Evolutionary conservation across 2,888 invertebrate species (phyloP), one percentile per base, ranked within the genome.

Genomic region (Augiades crinisus): DNA sequence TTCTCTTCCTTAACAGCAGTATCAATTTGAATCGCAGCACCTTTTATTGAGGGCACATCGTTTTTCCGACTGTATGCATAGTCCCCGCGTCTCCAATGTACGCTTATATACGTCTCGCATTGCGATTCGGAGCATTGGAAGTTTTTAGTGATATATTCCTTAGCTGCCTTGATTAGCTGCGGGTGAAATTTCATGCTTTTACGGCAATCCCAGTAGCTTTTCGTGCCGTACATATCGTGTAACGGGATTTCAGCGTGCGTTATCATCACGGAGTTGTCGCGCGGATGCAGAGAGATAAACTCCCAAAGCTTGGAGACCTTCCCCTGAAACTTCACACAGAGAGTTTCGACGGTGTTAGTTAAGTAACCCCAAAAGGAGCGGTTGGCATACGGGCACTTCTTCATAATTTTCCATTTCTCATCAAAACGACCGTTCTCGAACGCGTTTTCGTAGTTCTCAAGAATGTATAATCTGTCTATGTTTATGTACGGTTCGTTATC

Each of bases 101-200:
- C 93, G 36, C 94, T 93, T 5, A 99, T 55, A 75, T 96, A 99
- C 0, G 94, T 92, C 0, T 92, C 92, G 44, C 96, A 89, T 59
- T 70, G 70, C 0, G 64, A 57, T 0, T 38, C 54, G 3, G 65
- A 27, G 34, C 90, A 90, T 10, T 76, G 58, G 0, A 90, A 66
- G 13, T 73, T 57, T 7, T 70, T 58, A 0, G 54, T 41, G 0
- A 82, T 75, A 73, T 94, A 99, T 7, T 92, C 74, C 46, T 91
- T 90, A 0, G 96, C 98, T 24, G 94, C 90, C 38, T 89, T 61
- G 6, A 91, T 74, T 0, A 99, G 90, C 10, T 92, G 76, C 41
- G 88, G 84, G 53, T 94, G 94, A 75, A 98, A 99, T 62, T 96
- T 91, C 97, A 99, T 97, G 67, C 99, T 99, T 62, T 97, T 92